These are phyloP conservation scores for Epinephelus lanceolatus DNA, from an alignment of 2,113 vertebrate genomes.

Conservation along the genomic window DNA sequence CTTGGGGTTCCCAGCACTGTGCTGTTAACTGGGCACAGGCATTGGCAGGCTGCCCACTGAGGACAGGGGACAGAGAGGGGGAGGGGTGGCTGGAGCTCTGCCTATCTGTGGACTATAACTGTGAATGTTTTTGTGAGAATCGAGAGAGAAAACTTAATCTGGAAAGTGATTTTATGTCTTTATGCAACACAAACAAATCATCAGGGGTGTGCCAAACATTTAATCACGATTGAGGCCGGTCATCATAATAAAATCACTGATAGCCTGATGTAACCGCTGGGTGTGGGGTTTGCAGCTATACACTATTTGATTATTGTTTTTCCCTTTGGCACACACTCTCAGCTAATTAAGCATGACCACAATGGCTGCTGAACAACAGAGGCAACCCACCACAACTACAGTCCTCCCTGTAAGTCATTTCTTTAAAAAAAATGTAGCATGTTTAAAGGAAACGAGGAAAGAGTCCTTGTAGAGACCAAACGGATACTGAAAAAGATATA, in stretches of 20 bases:
- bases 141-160: not conserved
- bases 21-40: conserved; percentile 68
- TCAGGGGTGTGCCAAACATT: not conserved
- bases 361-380: not conserved
- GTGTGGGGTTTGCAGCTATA: not conserved
- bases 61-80: conserved; percentile 33
- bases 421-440: not conserved
- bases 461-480: not conserved
- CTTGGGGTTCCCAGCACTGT: conserved; percentile 73
- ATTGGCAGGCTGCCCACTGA: conserved; percentile 69
- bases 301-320: not conserved
- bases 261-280: not conserved
- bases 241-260: conserved; percentile 12
- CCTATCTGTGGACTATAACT: conserved; percentile 39
- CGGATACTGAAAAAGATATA: not conserved
- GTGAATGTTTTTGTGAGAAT: not conserved
- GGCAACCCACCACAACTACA: not conserved
- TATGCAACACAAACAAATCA: not conserved
- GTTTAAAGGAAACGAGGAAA: not conserved
- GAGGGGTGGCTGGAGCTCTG: conserved; percentile 30
- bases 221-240: not conserved
- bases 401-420: not conserved
- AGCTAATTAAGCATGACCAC: not conserved
- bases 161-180: conserved; percentile 2
- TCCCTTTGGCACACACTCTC: not conserved